Conservation (phyloP, 2,113 vertebrate species). For the Leptobrachium leishanense region DNA sequence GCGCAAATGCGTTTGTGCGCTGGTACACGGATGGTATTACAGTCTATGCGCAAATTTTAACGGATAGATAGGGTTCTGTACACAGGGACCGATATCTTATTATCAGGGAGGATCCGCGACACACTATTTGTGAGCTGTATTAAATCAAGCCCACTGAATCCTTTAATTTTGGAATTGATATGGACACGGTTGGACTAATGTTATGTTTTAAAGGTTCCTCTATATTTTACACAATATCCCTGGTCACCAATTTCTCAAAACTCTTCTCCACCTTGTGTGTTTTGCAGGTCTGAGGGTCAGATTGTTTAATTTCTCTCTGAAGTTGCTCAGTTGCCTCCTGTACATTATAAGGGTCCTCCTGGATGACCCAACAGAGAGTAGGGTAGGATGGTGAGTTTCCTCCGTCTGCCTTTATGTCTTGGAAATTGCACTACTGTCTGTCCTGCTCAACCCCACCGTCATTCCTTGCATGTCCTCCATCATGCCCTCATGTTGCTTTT, state of each 20-base stretch:
- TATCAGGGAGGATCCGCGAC: too few species aligned
- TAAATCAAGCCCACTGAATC: not conserved
- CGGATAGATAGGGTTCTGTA: too few species aligned
- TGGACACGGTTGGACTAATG: too few species aligned
- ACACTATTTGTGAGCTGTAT: not conserved
- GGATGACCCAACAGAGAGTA: slow-evolving; percentile 70
- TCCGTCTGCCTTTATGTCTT: not conserved
- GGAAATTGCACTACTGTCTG: not conserved
- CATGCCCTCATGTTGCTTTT: not conserved
- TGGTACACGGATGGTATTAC: too few species aligned
- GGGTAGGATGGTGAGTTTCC: slow-evolving; percentile 69
- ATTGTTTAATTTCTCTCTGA: slow-evolving; percentile 80
- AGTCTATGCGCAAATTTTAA: too few species aligned
- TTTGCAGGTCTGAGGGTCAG: slow-evolving; percentile 76
- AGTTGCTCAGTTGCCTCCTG: slow-evolving; percentile 80
- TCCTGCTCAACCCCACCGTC: not conserved
- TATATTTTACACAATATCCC: too few species aligned
- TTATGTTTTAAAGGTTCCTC: too few species aligned
- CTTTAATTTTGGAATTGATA: too few species aligned
- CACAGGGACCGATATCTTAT: too few species aligned
- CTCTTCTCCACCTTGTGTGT: not conserved
- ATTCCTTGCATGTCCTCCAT: not conserved
- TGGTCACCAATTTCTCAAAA: too few species aligned
- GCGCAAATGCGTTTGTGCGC: too few species aligned
- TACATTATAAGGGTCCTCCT: slow-evolving; percentile 79